Evolutionary conservation across 2,888 invertebrate species (phyloP).

Genomic region (Hydrotaea cyrtoneurina): DNA sequence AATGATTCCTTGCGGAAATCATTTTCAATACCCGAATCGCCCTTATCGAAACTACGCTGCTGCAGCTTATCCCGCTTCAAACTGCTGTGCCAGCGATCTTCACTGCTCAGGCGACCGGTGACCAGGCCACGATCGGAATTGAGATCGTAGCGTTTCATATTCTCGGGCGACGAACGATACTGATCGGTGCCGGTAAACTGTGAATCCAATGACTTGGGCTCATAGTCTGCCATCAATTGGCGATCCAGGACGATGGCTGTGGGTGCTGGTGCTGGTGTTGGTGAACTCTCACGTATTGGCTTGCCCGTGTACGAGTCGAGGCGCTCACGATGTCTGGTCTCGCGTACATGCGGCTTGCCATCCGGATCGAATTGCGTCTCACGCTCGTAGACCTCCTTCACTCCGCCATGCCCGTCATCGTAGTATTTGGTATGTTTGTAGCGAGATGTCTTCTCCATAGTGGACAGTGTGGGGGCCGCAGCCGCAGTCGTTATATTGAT

Average conservation of each 20-base stretch:
- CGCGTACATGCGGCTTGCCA: conserved; percentile 79
- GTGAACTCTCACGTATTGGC: conserved; percentile 64
- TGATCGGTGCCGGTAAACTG: conserved; percentile 82
- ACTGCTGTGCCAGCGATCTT: conserved; percentile 84
- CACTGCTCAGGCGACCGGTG: conserved; percentile 55
- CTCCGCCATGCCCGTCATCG: conserved; percentile 82
- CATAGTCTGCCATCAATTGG: conserved; percentile 76
- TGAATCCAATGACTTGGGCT: conserved; percentile 86
- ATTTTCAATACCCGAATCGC: conserved; percentile 90
- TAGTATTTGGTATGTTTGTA: conserved; percentile 79
- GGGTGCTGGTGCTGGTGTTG: conserved; percentile 39
- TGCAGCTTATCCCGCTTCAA: conserved; percentile 82
- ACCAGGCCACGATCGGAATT: conserved; percentile 48
- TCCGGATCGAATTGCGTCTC: conserved; percentile 80
- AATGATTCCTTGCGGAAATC: conserved; percentile 88
- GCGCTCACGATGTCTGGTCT: conserved; percentile 80
- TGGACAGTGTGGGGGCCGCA: conserved; percentile 15
- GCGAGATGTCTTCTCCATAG: conserved; percentile 76
- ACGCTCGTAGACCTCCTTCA: conserved; percentile 81
- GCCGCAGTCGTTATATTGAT: conserved; percentile 64
- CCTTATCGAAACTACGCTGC: conserved; percentile 82
- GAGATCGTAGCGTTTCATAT: conserved; percentile 80
- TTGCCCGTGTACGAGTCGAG: conserved; percentile 73
- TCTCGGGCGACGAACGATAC: conserved; percentile 84
- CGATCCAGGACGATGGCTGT: conserved; percentile 69